These are phyloP conservation scores for Diadumene lineata DNA, from an alignment of 92 coral and sea anemone genomes.

Conservation along the genomic window DNA sequence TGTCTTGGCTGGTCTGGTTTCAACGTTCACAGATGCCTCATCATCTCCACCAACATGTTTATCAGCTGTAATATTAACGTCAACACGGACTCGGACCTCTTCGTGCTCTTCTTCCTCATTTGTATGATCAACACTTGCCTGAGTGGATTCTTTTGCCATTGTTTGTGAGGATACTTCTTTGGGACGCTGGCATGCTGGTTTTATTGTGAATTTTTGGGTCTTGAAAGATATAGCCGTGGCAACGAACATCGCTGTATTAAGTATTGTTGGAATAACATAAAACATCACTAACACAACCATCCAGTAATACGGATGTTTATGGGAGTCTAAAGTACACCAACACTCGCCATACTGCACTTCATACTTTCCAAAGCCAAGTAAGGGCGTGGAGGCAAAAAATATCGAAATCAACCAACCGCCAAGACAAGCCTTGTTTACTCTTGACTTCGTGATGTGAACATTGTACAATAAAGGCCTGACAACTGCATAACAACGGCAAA, in stretches of 20 bases:
- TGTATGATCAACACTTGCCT: too few species aligned
- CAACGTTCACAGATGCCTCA: too few species aligned
- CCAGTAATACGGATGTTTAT: constrained; percentile 12
- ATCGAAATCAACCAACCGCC: constrained; percentile 6
- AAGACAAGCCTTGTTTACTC: constrained; percentile 2
- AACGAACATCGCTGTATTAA: neutral
- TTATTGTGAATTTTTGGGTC: too few species aligned
- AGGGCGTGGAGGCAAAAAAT: constrained; percentile 9
- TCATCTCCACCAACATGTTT: too few species aligned
- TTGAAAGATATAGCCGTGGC: neutral
- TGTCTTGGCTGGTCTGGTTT: too few species aligned
- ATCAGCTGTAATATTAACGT: too few species aligned
- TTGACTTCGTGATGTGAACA: neutral
- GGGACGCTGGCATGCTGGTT: too few species aligned
- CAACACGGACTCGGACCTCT: too few species aligned
- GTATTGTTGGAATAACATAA: neutral
- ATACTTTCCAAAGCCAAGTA: constrained; percentile 22
- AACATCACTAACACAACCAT: neutral
- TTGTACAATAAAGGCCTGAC: constrained; percentile 6
- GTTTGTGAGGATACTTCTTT: too few species aligned
- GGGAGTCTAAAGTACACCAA: constrained; percentile 13
- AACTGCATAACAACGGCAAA: constrained; percentile 6
- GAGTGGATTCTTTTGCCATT: too few species aligned
- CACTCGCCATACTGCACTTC: constrained; percentile 11
- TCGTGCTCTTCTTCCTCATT: too few species aligned